Conservation (phyloP, 2,888 invertebrate species). For the Patella ulyssiponensis region DNA sequence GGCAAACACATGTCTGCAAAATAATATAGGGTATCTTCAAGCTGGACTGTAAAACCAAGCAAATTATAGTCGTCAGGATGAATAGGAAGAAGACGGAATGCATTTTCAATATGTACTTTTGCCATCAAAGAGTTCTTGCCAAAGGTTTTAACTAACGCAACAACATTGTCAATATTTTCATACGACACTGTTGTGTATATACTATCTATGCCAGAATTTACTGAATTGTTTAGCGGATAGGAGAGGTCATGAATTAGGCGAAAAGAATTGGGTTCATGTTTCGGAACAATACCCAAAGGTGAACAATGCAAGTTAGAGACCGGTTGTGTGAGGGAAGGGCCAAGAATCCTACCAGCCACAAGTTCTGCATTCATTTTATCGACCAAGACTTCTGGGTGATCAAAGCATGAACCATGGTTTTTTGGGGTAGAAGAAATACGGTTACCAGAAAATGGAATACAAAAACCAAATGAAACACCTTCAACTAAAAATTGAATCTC, state of each 20-base stretch:
- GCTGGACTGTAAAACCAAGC: background rate
- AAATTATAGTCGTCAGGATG: constrained; percentile 8
- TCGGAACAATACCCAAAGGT: background rate
- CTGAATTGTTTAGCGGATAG: background rate
- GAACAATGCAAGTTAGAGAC: background rate
- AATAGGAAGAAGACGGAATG: constrained; percentile 13
- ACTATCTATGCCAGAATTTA: background rate
- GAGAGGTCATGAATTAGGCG: background rate
- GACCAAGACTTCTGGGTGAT: background rate
- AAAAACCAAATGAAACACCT: background rate
- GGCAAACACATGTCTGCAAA: constrained; percentile 14
- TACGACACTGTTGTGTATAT: background rate
- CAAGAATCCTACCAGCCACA: background rate
- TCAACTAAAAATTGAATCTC: background rate
- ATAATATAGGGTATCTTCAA: background rate
- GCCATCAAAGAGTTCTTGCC: background rate
- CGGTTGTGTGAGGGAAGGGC: background rate
- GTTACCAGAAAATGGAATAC: background rate
- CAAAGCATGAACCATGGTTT: background rate
- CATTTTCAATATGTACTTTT: constrained; percentile 14
- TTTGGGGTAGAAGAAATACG: background rate
- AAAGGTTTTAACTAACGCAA: background rate
- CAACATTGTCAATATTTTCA: background rate
- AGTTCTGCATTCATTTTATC: background rate
- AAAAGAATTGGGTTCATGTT: background rate